These are phyloP conservation scores for Saxidomus purpurata DNA, from an alignment of 1,140 invertebrate genomes.

Conservation along the genomic window DNA sequence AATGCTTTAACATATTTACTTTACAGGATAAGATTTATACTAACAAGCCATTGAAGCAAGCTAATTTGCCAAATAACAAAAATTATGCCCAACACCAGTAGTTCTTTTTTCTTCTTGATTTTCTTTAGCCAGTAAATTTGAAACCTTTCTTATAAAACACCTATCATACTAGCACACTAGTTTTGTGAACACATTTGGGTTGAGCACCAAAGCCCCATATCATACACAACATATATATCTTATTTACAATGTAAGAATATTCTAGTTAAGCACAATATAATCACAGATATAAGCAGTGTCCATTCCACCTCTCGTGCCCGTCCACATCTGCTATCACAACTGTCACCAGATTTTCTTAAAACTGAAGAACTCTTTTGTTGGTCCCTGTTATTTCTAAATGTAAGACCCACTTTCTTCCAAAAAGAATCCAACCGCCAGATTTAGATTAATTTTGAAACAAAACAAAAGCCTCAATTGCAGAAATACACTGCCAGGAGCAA, in stretches of 20 bases:
- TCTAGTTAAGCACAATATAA: constrained; percentile 9
- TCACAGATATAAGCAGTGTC: not conserved
- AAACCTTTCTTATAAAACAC: not conserved
- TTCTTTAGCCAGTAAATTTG: no score
- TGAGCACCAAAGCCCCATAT: not conserved
- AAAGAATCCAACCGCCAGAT: constrained; percentile 35
- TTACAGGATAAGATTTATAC: no score
- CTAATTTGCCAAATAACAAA: no score
- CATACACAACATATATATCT: not conserved
- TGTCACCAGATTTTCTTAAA: not conserved
- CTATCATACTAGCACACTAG: not conserved
- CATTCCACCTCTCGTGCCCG: not conserved
- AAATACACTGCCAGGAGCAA: no score
- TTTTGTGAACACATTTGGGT: constrained; percentile 24
- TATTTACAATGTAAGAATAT: constrained; percentile 25
- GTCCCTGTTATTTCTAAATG: not conserved
- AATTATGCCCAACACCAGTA: no score
- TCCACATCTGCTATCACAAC: not conserved
- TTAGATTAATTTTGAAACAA: not conserved
- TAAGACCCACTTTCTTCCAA: not conserved
- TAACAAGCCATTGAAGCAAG: no score
- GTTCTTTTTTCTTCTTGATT: no score
- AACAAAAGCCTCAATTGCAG: no score
- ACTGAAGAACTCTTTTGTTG: not conserved
- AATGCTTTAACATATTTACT: no score